Evolutionary conservation across 2,888 invertebrate species (phyloP), one percentile per base, ranked within the genome.

Genomic region (Cordilura impudica): DNA sequence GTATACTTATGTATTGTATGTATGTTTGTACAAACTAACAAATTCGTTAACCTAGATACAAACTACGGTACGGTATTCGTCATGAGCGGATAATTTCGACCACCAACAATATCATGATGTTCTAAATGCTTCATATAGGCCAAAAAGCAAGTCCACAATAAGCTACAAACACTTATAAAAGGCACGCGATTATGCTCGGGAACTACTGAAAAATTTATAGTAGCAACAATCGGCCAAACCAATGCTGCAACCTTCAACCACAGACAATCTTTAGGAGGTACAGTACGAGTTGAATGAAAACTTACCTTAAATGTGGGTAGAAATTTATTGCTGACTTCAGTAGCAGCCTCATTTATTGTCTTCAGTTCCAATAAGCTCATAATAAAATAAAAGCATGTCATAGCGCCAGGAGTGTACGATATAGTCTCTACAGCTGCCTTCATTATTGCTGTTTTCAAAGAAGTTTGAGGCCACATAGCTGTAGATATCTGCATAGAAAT

Each of bases 381-480:
- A 26, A 93, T 92, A 87, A 94, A 93, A 87, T 94, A 95, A 86
- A 95, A 95, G 83, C 94, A 93, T 80, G 93, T 92, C 93, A 95
- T 94, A 29, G 95, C 95, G 75, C 92, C 91, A 60, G 95, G 95
- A 19, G 94, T 94, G 85, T 95, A 95, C 0, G 94, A 92, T 10
- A 95, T 89, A 85, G 94, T 94, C 90, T 95, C 95, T 58, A 94
- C 92, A 70, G 93, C 90, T 53, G 95, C 95, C 92, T 96, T 96
- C 45, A 93, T 92, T 10, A 96, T 85, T 12, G 94, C 95, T 79
- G 93, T 93, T 86, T 91, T 92, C 45, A 96, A 85, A 73, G 93
- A 92, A 78, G 91, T 93, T 58, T 93, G 93, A 19, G 96, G 96
- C 94, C 95, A 95, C 88, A 96, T 91, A 63, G 92, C 91, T 8